These are phyloP conservation scores for Diachasmimorpha longicaudata DNA, from an alignment of 1,140 invertebrate species.

Conservation along the genomic window DNA sequence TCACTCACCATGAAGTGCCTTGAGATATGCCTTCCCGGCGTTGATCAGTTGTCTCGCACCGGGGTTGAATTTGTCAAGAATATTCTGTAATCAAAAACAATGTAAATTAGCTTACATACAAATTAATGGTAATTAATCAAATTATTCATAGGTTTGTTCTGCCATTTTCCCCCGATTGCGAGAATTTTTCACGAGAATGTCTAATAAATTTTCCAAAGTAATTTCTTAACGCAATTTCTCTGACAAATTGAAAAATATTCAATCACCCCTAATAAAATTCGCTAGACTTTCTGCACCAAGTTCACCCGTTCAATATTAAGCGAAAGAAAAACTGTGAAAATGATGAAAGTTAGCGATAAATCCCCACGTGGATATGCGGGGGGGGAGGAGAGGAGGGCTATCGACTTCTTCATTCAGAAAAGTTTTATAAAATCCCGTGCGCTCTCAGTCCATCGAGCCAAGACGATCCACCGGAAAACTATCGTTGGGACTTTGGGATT, in stretches of 20 bases:
- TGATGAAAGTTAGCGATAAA: conserved; percentile 6
- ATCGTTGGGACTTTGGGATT: conserved; percentile 4
- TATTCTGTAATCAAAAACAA: conserved; percentile 78
- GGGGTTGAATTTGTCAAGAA: conserved; percentile 93
- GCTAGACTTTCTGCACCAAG: not conserved
- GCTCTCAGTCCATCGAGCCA: conserved; percentile 1
- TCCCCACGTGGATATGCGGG: conserved; percentile 17
- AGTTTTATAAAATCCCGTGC: conserved; percentile 20
- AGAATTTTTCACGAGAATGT: too few species aligned
- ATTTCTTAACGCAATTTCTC: too few species aligned
- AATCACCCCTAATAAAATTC: too few species aligned
- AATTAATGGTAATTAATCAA: too few species aligned
- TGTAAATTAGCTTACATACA: not conserved
- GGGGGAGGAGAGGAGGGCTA: too few species aligned
- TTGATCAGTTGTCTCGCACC: conserved; percentile 90
- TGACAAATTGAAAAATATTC: too few species aligned
- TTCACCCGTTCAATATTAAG: conserved; percentile 16
- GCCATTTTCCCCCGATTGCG: too few species aligned
- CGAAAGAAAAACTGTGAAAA: not conserved
- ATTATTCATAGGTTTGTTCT: too few species aligned
- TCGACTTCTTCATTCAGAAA: conserved; percentile 9
- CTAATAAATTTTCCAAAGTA: too few species aligned
- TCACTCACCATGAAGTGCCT: conserved; percentile 88
- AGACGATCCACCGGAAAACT: conserved; percentile 4
- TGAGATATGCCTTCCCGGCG: conserved; percentile 89